A percentile compares a stretch with the other conserved stretches of the same genome.
phyloP scores from a whole-genome alignment of 2,113 vertebrate species.

The Nycticebus coucang region DNA sequence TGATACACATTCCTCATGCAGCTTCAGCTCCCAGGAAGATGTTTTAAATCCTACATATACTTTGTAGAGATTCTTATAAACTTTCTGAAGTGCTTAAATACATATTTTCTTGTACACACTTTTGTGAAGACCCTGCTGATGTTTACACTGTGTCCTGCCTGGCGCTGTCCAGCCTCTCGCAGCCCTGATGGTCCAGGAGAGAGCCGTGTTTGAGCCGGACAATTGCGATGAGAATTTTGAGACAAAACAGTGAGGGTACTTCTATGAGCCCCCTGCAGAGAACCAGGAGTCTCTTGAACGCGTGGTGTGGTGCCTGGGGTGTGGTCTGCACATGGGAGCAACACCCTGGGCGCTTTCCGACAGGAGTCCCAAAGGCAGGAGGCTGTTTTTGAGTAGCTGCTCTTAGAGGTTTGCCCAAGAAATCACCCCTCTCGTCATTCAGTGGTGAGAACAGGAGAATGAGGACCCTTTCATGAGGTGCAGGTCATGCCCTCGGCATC shows the following conservation, averaged over 20 bases:
- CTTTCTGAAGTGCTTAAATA: slow-evolving; percentile 78
- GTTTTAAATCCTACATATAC: slow-evolving; percentile 41
- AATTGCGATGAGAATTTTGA: neutral
- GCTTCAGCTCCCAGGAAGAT: slow-evolving; percentile 72
- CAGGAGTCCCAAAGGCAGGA: accelerated
- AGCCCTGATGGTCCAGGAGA: neutral
- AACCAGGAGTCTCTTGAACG: no score
- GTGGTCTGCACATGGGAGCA: neutral
- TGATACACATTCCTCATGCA: slow-evolving; percentile 74
- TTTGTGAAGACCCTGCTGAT: slow-evolving; percentile 66
- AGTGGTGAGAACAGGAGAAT: neutral
- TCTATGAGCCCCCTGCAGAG: no score
- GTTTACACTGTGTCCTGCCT: slow-evolving; percentile 76
- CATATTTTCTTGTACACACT: slow-evolving; percentile 77
- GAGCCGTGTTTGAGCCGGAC: no score
- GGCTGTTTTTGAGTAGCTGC: neutral
- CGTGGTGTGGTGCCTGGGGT: no score
- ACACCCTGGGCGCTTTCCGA: neutral
- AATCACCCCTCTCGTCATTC: neutral
- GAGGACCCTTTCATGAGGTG: no score
- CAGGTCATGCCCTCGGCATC: neutral
- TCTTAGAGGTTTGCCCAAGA: neutral
- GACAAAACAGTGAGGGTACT: neutral
- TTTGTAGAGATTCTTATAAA: slow-evolving; percentile 76
- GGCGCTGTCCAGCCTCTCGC: neutral